A percentile compares a stretch with the other conserved stretches of the same genome.
phyloP scores from a whole-genome alignment of 1,140 invertebrate genomes.

The Procambarus clarkii region DNA sequence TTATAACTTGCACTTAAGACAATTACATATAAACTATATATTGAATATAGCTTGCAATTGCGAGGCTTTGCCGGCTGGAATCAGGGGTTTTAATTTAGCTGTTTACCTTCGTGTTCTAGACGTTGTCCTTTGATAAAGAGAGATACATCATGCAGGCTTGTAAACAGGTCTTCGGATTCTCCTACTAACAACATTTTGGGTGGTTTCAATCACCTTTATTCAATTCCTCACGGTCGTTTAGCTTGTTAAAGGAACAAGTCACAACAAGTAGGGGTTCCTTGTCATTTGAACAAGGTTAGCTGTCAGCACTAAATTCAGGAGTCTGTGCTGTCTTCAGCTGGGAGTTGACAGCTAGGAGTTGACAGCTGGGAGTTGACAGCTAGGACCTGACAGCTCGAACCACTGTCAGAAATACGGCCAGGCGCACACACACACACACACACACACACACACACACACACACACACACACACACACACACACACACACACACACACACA shows the following conservation, averaged over 20 bases:
- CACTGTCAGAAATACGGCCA: neutral
- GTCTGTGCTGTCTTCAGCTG: too few relatives aligned
- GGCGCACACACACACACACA: neutral
- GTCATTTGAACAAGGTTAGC: neutral
- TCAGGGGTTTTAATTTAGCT: slow-evolving; percentile 1
- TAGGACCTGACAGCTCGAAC: neutral
- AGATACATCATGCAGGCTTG: neutral
- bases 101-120: neutral
- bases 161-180: neutral
- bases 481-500: neutral
- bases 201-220: neutral
- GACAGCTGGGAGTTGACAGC: too few relatives aligned
- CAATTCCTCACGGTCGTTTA: neutral
- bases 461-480: neutral
- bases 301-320: neutral
- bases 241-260: neutral
- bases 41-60: slow-evolving; percentile 47
- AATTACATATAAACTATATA: slow-evolving; percentile 58
- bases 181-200: neutral
- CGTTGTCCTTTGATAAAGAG: neutral
- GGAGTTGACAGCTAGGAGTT: too few relatives aligned
- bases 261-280: too few relatives aligned
- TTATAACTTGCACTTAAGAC: slow-evolving; percentile 45
- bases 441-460: neutral
- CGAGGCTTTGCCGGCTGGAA: neutral